Evolutionary conservation across 2,888 invertebrate species (phyloP), one percentile per base, ranked within the genome.

Genomic region (Apomyelois bistriatella): DNA sequence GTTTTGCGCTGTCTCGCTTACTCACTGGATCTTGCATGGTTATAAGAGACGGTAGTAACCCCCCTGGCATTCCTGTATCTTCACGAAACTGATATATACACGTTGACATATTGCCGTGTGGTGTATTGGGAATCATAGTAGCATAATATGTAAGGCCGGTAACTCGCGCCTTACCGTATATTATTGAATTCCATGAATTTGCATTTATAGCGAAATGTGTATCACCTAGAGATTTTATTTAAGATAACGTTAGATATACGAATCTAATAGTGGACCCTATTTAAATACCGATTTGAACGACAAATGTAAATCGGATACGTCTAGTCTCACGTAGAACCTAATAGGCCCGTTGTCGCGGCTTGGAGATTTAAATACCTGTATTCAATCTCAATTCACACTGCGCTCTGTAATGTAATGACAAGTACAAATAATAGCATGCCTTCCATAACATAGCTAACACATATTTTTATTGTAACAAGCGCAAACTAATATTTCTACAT

Each of bases 171-270:
- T 87, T 88, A 85, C 76, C 70, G 70, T 65, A 74, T 81, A 74
- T 81, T 85, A 82, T 87, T 89, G 88, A 89, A 90, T 90, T 90
- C 89, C 89, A 87, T 89, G 89, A 90, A 90, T 89, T 89, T 90
- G 90, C 90, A 90, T 90, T 89, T 89, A 87, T 87, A 86, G 81
- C 82, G 85, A 88, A 86, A 85, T 85, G 85, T 85, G 79, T 88
- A 82, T 86, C 81, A 87, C 88, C 85, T 89, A 88, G 85, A 89
- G 86, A 87, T 87, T 87, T 84, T 85, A 85, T 83, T 85, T 88
- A 85, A 86, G 85, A 79, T 85, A 82, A 72, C 75, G 68, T 81
- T 82, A 87, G 82, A 76, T 77, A 68, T 80, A 76, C 72, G 72
- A 76, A 76, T 82, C 76, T 71, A 64, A 68, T 73, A 71, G 73